Evolutionary conservation across 2,113 vertebrate genomes (phyloP).

Genomic region (Taurulus bubalis): DNA sequence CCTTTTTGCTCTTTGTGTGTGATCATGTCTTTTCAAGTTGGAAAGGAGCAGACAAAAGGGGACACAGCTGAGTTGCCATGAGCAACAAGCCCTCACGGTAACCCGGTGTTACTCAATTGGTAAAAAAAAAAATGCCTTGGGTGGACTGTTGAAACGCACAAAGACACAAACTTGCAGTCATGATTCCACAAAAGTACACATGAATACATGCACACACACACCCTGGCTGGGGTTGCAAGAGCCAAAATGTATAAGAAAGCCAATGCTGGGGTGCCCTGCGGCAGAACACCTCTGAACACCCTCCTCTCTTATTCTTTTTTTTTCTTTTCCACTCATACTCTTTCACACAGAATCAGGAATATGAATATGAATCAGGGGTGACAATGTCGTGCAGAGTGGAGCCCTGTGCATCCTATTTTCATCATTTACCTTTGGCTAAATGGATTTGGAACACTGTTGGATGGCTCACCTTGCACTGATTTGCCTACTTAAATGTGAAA

Average conservation of each 20-base stretch:
- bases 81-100: slow-evolving; percentile 62
- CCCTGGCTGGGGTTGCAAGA: slow-evolving; percentile 36
- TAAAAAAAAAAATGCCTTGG: slow-evolving; percentile 39
- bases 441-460: slow-evolving; percentile 76
- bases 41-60: slow-evolving; percentile 45
- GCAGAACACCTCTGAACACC: slow-evolving; percentile 39
- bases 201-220: background rate
- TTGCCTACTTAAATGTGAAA: slow-evolving; percentile 74
- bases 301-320: slow-evolving; percentile 36
- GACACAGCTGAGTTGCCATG: slow-evolving; percentile 60
- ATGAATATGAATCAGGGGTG: slow-evolving; percentile 78
- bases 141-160: slow-evolving; percentile 46
- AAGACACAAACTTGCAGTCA: slow-evolving; percentile 23
- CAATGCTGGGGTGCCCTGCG: slow-evolving; percentile 36
- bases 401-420: slow-evolving; percentile 76
- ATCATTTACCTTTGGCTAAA: slow-evolving; percentile 79
- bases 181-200: slow-evolving; percentile 18
- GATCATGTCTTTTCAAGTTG: slow-evolving; percentile 36
- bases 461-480: slow-evolving; percentile 73
- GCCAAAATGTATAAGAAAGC: slow-evolving; percentile 49
- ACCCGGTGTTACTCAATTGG: slow-evolving; percentile 43
- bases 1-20: slow-evolving; percentile 13
- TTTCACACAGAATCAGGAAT: no score
- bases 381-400: slow-evolving; percentile 75
- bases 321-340: slow-evolving; percentile 25